phyloP scores from a whole-genome alignment of 1,140 invertebrate genomes.

The Lasaia peninsularis region DNA sequence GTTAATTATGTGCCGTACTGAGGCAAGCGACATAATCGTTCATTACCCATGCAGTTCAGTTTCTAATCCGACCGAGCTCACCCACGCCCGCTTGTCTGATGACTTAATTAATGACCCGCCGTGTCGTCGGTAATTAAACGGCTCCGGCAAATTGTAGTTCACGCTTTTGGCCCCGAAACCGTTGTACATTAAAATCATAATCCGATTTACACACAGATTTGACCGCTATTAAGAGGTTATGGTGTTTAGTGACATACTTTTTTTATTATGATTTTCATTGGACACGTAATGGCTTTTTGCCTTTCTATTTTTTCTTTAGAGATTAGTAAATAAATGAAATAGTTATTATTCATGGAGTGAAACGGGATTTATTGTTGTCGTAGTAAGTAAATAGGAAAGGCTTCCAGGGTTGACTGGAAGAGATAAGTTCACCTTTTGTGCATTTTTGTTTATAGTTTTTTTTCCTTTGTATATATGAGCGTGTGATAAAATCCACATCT shows the following conservation, averaged over 20 bases:
- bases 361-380: no score
- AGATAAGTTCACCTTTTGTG: no score
- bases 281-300: no score
- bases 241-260: not conserved
- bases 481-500: no score
- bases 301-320: no score
- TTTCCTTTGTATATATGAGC: no score
- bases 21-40: slow-evolving; percentile 46
- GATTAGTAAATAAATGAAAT: no score
- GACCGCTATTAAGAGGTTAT: slow-evolving; percentile 23
- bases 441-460: no score
- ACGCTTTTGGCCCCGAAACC: slow-evolving; percentile 42
- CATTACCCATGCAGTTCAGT: slow-evolving; percentile 52
- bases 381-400: no score
- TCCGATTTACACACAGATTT: slow-evolving; percentile 38
- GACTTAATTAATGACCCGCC: slow-evolving; percentile 72
- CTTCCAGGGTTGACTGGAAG: no score
- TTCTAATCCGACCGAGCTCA: slow-evolving; percentile 54
- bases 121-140: slow-evolving; percentile 70
- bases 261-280: no score
- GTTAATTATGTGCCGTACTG: slow-evolving; percentile 33
- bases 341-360: no score
- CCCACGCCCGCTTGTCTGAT: slow-evolving; percentile 59
- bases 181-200: slow-evolving; percentile 59
- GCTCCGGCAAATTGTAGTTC: slow-evolving; percentile 64